A percentile compares a stretch with the other conserved stretches of the same genome.
Evolutionary conservation across 2,113 vertebrate species (phyloP).

Genomic region (Callospermophilus lateralis): DNA sequence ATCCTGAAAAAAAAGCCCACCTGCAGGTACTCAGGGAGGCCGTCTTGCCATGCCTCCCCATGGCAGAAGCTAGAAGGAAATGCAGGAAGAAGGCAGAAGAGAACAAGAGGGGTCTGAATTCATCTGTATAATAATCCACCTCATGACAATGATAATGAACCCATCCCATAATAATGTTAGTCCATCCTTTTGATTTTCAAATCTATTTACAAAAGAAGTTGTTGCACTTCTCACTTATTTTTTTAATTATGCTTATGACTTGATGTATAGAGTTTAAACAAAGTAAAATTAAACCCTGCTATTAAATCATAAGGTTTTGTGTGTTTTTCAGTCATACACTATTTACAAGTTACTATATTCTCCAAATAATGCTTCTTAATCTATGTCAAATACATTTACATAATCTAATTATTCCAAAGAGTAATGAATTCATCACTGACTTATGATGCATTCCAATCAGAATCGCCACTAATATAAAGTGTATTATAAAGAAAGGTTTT

Average conservation of each 20-base stretch:
- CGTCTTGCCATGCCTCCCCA: background rate
- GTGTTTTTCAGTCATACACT: background rate
- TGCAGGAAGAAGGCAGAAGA: background rate
- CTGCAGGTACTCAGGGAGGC: background rate
- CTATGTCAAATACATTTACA: conserved; percentile 40
- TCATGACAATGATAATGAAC: background rate
- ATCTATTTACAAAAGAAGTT: background rate
- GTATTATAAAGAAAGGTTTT: conserved; percentile 57
- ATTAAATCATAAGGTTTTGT: background rate
- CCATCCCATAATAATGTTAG: background rate
- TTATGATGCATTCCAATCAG: conserved; percentile 63
- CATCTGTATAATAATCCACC: too few relatives aligned
- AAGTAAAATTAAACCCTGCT: background rate
- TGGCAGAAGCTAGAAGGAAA: background rate
- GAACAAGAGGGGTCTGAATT: too few relatives aligned
- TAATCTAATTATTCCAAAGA: conserved; percentile 69
- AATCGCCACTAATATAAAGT: conserved; percentile 64
- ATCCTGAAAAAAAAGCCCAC: background rate
- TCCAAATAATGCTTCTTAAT: conserved; percentile 51
- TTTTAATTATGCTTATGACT: background rate
- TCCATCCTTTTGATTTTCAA: background rate
- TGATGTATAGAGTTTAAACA: background rate
- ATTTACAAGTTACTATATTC: conserved; percentile 29
- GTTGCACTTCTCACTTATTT: background rate
- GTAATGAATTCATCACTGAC: conserved; percentile 58